Evolutionary conservation across 1,140 invertebrate genomes (phyloP).

Genomic region (Listronotus oregonensis): DNA sequence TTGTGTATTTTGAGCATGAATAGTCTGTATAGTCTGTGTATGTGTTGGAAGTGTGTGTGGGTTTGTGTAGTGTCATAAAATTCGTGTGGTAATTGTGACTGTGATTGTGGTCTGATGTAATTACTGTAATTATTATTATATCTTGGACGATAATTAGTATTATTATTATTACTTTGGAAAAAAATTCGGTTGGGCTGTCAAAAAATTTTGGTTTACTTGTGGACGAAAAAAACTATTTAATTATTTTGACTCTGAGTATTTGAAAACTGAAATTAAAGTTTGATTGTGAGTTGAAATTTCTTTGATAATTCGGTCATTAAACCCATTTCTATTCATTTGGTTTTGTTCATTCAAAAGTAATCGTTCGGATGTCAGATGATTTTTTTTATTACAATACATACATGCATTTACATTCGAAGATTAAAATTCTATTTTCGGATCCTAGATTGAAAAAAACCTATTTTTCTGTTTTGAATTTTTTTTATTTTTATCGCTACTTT

Average conservation of each 20-base stretch:
- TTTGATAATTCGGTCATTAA: slow-evolving; percentile 3
- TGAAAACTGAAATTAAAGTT: not conserved
- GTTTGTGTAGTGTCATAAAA: too few relatives aligned
- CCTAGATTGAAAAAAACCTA: slow-evolving; percentile 2
- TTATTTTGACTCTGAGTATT: not conserved
- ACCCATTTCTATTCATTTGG: not conserved
- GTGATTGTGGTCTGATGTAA: too few relatives aligned
- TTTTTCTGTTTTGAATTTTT: not conserved
- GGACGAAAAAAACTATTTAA: too few relatives aligned
- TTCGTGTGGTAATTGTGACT: too few relatives aligned
- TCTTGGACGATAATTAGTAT: too few relatives aligned
- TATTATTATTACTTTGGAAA: too few relatives aligned
- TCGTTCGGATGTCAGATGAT: slow-evolving; percentile 12
- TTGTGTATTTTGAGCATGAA: too few relatives aligned
- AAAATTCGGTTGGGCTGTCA: too few relatives aligned
- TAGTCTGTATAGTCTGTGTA: too few relatives aligned
- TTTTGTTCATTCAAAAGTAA: slow-evolving; percentile 6
- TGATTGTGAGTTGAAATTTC: not conserved
- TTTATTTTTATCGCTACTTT: not conserved
- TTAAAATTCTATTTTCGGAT: not conserved
- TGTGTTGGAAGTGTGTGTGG: too few relatives aligned
- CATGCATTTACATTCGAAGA: slow-evolving; percentile 1
- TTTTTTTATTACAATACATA: slow-evolving; percentile 6
- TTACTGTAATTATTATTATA: too few relatives aligned
- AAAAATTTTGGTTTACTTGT: too few relatives aligned